These are phyloP conservation scores for Petrocephalus sullivani DNA, from an alignment of 2,797 vertebrate genomes.

Conservation along the genomic window DNA sequence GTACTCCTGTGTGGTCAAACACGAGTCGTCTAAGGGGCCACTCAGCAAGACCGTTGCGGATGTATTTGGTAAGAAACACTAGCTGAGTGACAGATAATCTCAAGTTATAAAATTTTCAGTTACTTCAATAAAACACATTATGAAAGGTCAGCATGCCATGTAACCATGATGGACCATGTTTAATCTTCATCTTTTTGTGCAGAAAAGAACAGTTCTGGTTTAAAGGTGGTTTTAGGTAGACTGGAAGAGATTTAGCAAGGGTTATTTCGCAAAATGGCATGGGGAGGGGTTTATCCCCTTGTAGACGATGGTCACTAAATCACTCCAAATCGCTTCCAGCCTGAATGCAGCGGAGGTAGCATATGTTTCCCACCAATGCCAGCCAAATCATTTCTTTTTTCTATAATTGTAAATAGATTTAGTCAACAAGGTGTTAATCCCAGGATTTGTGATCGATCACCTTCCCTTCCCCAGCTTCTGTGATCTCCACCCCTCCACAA, in stretches of 20 bases:
- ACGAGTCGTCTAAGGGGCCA: conserved; percentile 48
- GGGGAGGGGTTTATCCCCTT: too few relatives aligned
- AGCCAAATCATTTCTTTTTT: too few relatives aligned
- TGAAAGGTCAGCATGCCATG: neutral
- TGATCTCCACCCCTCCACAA: conserved; percentile 36
- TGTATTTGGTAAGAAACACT: neutral
- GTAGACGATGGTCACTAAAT: too few relatives aligned
- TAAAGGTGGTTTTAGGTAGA: too few relatives aligned
- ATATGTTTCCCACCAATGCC: too few relatives aligned
- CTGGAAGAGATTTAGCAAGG: too few relatives aligned
- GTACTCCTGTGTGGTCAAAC: conserved; percentile 53
- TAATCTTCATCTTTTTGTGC: neutral
- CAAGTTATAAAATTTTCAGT: neutral
- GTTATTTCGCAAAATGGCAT: too few relatives aligned
- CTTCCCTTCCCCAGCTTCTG: conserved; percentile 35
- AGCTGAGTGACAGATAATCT: neutral
- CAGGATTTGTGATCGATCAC: neutral
- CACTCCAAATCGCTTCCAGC: too few relatives aligned
- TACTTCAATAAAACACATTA: neutral
- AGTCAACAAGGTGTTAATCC: neutral
- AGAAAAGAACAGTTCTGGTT: too few relatives aligned
- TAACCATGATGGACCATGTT: neutral
- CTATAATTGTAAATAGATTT: too few relatives aligned
- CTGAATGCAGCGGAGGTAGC: too few relatives aligned
- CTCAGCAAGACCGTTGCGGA: conserved; percentile 21